phyloP scores from a whole-genome alignment of 2,113 vertebrate species.

The Mormyrus iriodes region DNA sequence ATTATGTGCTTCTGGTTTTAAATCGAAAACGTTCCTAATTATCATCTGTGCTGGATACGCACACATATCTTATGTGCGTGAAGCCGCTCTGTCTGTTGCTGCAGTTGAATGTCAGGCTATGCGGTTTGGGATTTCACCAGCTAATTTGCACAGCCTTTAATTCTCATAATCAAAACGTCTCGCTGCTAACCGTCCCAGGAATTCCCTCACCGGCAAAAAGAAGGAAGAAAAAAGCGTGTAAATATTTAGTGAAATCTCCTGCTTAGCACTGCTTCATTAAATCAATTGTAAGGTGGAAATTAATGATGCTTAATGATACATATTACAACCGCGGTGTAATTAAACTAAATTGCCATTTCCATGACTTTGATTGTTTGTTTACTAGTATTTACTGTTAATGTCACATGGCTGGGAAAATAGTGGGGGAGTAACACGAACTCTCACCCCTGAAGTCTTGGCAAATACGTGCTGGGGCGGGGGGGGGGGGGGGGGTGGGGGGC shows the following conservation, averaged over 20 bases:
- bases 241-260: constrained; percentile 28
- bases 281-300: constrained; percentile 29
- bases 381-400: constrained; percentile 33
- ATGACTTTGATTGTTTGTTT: constrained; percentile 31
- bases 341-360: constrained; percentile 25
- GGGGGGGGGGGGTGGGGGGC: too few species aligned
- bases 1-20: background rate
- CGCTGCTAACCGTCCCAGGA: constrained; percentile 29
- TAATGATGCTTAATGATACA: constrained; percentile 33
- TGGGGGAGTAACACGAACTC: background rate
- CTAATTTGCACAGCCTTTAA: constrained; percentile 35
- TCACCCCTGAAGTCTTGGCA: too few species aligned
- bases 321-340: constrained; percentile 25
- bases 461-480: too few species aligned
- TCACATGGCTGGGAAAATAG: constrained; percentile 15
- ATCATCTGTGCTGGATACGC: background rate
- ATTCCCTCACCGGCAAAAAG: constrained; percentile 22
- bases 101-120: constrained; percentile 20
- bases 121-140: constrained; percentile 22
- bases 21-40: background rate
- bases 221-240: constrained; percentile 20
- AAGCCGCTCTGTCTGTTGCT: background rate
- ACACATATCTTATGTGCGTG: background rate
- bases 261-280: constrained; percentile 28
- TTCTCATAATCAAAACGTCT: constrained; percentile 28